phyloP scores from a whole-genome alignment of 2,113 vertebrate genomes.

The Argyrosomus japonicus region DNA sequence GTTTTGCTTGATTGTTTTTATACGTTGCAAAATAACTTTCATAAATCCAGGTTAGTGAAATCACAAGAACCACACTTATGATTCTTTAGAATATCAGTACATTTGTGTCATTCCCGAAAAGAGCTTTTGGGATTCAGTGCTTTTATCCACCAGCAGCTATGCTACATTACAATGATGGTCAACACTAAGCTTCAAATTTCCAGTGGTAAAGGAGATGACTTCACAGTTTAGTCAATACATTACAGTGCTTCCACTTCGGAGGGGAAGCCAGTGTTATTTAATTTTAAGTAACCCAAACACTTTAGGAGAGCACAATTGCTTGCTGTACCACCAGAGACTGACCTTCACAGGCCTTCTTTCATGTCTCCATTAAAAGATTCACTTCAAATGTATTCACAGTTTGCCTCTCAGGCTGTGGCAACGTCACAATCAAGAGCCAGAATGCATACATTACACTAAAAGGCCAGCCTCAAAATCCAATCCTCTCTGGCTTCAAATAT shows the following conservation, averaged over 20 bases:
- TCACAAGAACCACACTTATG: too few relatives aligned
- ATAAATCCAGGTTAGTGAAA: not conserved
- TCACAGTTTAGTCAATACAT: conserved; percentile 23
- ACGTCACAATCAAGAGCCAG: conserved; percentile 72
- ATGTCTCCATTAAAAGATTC: conserved; percentile 78
- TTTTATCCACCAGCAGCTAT: not conserved
- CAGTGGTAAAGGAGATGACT: conserved; percentile 1
- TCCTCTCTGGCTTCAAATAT: conserved; percentile 67
- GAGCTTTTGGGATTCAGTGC: not conserved
- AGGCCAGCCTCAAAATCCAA: conserved; percentile 72
- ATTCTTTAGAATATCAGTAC: not conserved
- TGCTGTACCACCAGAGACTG: conserved; percentile 55
- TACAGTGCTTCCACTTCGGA: conserved; percentile 20
- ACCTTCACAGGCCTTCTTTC: conserved; percentile 75
- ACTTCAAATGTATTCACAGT: conserved; percentile 79
- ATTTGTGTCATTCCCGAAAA: not conserved
- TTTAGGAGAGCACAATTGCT: conserved; percentile 49
- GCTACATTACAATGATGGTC: conserved; percentile 7
- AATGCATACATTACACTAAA: conserved; percentile 80
- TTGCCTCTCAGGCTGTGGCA: conserved; percentile 66
- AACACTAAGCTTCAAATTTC: conserved; percentile 31
- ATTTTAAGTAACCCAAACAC: conserved; percentile 42
- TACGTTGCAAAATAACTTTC: not conserved
- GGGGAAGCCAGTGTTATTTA: conserved; percentile 46
- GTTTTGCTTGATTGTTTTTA: conserved; percentile 6